Conservation (phyloP, 2,113 vertebrate species). For the Antennarius striatus region DNA sequence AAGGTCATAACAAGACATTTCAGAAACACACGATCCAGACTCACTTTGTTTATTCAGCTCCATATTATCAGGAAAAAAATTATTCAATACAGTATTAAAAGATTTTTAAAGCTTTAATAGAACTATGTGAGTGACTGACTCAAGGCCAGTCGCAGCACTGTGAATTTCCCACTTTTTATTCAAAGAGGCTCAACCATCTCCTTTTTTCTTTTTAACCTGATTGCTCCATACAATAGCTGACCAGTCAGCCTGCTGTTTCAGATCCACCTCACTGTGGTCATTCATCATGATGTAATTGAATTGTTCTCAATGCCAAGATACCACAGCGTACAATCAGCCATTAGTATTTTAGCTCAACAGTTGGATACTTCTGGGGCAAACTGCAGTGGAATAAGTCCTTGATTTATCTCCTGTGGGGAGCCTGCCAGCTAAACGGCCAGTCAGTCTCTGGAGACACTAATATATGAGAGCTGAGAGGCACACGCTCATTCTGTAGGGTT, state of each 20-base stretch:
- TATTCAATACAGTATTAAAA: too few species aligned
- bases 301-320: conserved; percentile 73
- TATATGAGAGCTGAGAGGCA: conserved; percentile 31
- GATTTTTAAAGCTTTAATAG: too few species aligned
- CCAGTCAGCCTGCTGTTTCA: conserved; percentile 41
- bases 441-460: conserved; percentile 52
- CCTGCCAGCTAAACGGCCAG: conserved; percentile 58
- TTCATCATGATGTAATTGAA: conserved; percentile 78
- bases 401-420: conserved; percentile 69
- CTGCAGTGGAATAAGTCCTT: conserved; percentile 55
- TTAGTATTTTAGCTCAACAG: conserved; percentile 69
- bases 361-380: conserved; percentile 68
- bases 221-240: conserved; percentile 25
- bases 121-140: too few species aligned
- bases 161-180: conserved; percentile 14
- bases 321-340: conserved; percentile 62
- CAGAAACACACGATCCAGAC: too few species aligned
- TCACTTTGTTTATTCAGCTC: too few species aligned
- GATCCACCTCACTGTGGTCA: conserved; percentile 54
- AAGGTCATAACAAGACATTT: too few species aligned
- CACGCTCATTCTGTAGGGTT: conserved; percentile 8
- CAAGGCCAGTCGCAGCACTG: too few species aligned
- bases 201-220: conserved; percentile 23
- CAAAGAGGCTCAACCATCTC: conserved; percentile 20
- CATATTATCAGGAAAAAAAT: too few species aligned